phyloP scores from a whole-genome alignment of 2,113 vertebrate genomes.

The Toxotes chatareus region DNA sequence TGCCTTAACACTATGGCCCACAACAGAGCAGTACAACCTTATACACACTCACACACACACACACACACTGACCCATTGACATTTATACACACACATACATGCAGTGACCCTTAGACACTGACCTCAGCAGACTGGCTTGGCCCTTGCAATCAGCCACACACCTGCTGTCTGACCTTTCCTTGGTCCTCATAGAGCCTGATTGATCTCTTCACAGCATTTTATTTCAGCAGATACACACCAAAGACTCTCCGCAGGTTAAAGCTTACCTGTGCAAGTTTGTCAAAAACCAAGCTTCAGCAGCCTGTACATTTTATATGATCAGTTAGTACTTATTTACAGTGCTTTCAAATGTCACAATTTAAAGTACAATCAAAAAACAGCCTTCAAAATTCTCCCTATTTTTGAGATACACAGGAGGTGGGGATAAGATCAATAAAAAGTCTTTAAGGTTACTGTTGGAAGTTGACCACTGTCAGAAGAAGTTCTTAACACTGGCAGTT shows the following conservation, averaged over 20 bases:
- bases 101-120: constrained; percentile 18
- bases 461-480: too few species aligned
- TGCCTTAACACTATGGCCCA: not conserved
- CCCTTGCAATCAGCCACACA: constrained; percentile 38
- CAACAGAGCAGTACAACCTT: constrained; percentile 1
- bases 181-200: constrained; percentile 2
- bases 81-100: constrained; percentile 24
- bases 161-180: constrained; percentile 54
- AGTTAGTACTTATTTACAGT: too few species aligned
- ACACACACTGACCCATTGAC: constrained; percentile 35
- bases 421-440: too few species aligned
- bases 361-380: too few species aligned
- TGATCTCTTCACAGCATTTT: constrained; percentile 22
- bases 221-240: not conserved
- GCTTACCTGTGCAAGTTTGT: not conserved
- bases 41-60: not conserved
- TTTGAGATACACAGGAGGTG: too few species aligned
- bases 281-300: too few species aligned
- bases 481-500: too few species aligned
- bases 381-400: too few species aligned
- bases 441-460: too few species aligned
- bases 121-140: constrained; percentile 35
- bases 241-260: not conserved
- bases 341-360: too few species aligned
- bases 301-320: too few species aligned